phyloP scores from a whole-genome alignment of 2,888 invertebrate species.

The Cotesia congregata region DNA sequence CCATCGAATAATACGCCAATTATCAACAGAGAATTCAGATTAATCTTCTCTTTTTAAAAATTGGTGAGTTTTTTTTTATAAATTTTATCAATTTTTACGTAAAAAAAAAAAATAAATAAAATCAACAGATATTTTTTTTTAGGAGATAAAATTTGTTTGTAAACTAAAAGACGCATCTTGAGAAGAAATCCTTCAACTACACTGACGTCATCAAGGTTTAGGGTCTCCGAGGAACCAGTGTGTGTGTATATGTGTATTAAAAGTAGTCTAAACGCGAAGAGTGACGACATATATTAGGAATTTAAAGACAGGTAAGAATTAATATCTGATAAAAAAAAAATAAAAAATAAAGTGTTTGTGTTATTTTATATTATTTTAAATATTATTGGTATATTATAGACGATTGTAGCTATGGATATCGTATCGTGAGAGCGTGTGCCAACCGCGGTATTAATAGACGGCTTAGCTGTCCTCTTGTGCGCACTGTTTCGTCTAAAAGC shows the following conservation, averaged over 20 bases:
- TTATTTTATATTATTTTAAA: not conserved
- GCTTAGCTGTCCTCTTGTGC: slow-evolving; percentile 44
- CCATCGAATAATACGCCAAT: not conserved
- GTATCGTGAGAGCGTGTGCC: slow-evolving; percentile 46
- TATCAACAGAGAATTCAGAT: not conserved
- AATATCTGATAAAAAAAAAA: not conserved
- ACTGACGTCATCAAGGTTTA: not conserved
- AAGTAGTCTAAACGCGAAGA: not conserved
- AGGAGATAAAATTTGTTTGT: not conserved
- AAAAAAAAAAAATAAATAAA: no score
- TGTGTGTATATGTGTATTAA: not conserved
- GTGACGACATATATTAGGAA: not conserved
- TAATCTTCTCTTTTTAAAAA: not conserved
- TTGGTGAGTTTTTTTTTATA: not conserved
- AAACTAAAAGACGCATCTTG: not conserved
- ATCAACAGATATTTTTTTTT: no score
- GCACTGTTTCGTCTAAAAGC: slow-evolving; percentile 34
- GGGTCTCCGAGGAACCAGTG: not conserved
- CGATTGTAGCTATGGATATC: not conserved
- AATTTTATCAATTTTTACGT: not conserved
- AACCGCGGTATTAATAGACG: slow-evolving; percentile 51
- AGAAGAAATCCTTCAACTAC: not conserved
- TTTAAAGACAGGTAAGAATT: not conserved
- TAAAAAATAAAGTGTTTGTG: not conserved
- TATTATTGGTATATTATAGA: not conserved